Evolutionary conservation across 2,888 invertebrate species (phyloP), one percentile per base, ranked within the genome.

Genomic region (Belgica antarctica): DNA sequence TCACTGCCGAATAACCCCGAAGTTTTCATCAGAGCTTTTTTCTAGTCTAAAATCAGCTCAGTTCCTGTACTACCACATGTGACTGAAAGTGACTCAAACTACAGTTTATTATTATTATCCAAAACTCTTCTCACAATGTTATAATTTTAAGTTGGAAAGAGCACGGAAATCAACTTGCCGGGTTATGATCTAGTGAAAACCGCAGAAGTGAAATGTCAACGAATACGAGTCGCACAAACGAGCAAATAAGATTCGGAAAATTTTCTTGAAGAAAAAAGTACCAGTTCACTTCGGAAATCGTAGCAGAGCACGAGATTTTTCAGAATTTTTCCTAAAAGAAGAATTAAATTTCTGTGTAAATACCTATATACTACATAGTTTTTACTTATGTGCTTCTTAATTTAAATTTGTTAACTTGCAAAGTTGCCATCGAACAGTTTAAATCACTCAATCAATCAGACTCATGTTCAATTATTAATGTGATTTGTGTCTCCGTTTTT

Each of bases 271-370:
- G 22, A 52, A 52, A n/a, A 4, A 5, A 17, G 22, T 19, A 52
- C 22, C 12, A 52, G 24, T 59, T 27, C 24, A 27, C 59, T 27
- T 25, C 24, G 34, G 62, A n/a, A n/a, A n/a, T n/a, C 15, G 34
- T 62, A 62, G 62, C 31, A 62, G 25, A 27, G 10, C 27, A n/a
- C n/a, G 34, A 68, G 28, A 61, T 36, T 68, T 68, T 68, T 27
- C 31, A 62, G 62, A 62, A 68, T 47, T 68, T 68, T 68, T 34
- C 57, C 31, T 59, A n/a, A 27, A 57, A 57, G 19, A 57, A 34
- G 31, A 57, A 68, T 47, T n/a, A 68, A 59, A 59, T 24, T n/a
- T 31, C 28, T 68, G n/a, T n/a, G 68, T 68, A 68, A 52, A 68
- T 68, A 68, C 28, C 36, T 68, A 68, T 68, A 17, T 57, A 46